phyloP scores from a whole-genome alignment of 2,888 invertebrate genomes.

The Ptilodon capucinus region DNA sequence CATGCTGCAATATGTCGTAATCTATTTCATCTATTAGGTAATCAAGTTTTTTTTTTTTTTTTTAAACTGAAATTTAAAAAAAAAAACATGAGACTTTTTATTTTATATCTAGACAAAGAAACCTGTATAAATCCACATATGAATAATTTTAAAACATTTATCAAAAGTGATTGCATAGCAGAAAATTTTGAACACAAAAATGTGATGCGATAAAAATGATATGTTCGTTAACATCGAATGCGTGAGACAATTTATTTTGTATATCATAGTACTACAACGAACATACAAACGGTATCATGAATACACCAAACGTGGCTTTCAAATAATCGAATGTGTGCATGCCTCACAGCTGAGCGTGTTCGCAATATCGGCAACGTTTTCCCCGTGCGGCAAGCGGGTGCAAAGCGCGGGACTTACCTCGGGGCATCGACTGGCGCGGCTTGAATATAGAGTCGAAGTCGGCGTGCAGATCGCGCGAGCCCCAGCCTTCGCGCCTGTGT shows the following conservation, averaged over 20 bases:
- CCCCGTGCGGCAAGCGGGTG: slow-evolving; percentile 52
- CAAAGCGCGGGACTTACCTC: slow-evolving; percentile 83
- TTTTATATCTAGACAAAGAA: not conserved
- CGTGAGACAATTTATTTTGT: too few species aligned
- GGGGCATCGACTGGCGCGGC: slow-evolving; percentile 82
- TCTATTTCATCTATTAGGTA: too few species aligned
- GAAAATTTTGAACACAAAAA: not conserved
- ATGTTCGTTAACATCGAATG: not conserved
- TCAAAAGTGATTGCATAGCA: not conserved
- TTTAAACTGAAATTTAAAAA: too few species aligned
- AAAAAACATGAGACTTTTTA: too few species aligned
- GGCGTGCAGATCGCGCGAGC: slow-evolving; percentile 86
- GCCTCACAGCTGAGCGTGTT: slow-evolving; percentile 28
- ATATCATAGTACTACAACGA: too few species aligned
- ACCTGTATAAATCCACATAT: not conserved
- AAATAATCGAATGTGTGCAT: slow-evolving; percentile 9
- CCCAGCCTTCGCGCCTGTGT: slow-evolving; percentile 76
- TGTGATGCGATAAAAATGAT: not conserved
- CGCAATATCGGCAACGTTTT: slow-evolving; percentile 69
- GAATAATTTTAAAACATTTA: not conserved
- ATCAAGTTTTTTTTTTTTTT: too few species aligned
- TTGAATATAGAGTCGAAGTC: slow-evolving; percentile 89
- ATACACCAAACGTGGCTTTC: not conserved
- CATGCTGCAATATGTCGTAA: not conserved
- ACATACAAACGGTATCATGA: not conserved